Evolutionary conservation across 2,113 vertebrate genomes (phyloP).

Genomic region (Sciurus niger): DNA sequence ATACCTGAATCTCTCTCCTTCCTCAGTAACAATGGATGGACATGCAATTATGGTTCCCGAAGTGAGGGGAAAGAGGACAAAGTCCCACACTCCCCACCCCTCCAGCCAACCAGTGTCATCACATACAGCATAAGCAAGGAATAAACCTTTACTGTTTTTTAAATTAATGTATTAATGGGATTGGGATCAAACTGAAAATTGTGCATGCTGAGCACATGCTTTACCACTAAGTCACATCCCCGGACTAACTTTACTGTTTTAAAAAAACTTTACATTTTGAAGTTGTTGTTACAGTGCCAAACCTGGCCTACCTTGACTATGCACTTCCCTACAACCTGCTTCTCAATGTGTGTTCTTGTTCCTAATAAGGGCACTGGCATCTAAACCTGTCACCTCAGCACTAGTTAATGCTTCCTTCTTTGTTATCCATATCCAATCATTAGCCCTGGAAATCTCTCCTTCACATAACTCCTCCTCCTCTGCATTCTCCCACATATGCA

Average conservation of each 20-base stretch:
- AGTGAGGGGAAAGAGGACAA: not conserved
- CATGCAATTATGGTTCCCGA: not conserved
- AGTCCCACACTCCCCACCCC: rapidly evolving
- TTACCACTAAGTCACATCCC: not conserved
- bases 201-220: not conserved
- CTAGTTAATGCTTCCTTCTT: not conserved
- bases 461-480: not conserved
- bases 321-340: not conserved
- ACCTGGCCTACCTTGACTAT: not conserved
- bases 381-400: not conserved
- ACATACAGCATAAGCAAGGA: not conserved
- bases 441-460: not conserved
- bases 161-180: not conserved
- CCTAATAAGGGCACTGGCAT: not conserved
- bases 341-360: not conserved
- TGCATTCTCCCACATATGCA: not conserved
- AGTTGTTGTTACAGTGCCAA: not conserved
- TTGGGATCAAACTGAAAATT: not conserved
- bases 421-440: not conserved
- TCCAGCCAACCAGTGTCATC: not conserved
- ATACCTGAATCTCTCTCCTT: not conserved
- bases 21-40: not conserved
- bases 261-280: not conserved
- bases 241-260: not conserved
- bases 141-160: not conserved